These are phyloP conservation scores for Macropus fuliginosus DNA, from an alignment of 2,797 vertebrate genomes.

Conservation along the genomic window DNA sequence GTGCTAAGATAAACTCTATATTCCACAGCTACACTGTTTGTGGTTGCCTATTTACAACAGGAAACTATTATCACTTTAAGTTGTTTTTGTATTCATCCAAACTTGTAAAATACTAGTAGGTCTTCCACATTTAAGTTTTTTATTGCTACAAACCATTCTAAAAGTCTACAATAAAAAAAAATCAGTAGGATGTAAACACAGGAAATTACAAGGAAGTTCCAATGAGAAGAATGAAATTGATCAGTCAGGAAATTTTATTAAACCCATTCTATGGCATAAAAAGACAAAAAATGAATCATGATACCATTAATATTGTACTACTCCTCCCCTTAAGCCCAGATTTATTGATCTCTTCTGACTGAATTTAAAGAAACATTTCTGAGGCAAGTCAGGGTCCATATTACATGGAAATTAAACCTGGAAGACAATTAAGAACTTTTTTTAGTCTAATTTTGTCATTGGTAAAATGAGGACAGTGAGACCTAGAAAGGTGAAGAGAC, in stretches of 20 bases:
- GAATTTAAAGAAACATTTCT: not conserved
- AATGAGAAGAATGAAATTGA: not conserved
- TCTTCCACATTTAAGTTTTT: not conserved
- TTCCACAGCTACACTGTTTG: not conserved
- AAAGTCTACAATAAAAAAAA: not conserved
- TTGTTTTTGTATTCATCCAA: not conserved
- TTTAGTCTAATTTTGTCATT: not conserved
- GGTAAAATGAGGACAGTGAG: not conserved
- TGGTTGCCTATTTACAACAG: not conserved
- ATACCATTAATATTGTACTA: not conserved
- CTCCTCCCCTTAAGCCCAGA: not conserved
- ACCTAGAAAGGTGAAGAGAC: not conserved
- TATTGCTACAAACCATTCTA: not conserved
- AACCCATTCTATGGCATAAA: not conserved
- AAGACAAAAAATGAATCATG: not conserved
- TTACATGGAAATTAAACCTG: not conserved
- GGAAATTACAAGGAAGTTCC: not conserved
- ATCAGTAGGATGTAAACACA: too few relatives aligned
- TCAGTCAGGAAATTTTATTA: not conserved
- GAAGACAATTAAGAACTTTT: not conserved
- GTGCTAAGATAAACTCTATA: not conserved
- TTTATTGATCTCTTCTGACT: not conserved
- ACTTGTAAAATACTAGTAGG: not conserved
- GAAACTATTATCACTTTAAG: not conserved
- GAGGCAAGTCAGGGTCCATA: not conserved